Evolutionary conservation across 1,140 invertebrate genomes (phyloP), one percentile per base, ranked within the genome.

Genomic region (Philaenus spumarius): DNA sequence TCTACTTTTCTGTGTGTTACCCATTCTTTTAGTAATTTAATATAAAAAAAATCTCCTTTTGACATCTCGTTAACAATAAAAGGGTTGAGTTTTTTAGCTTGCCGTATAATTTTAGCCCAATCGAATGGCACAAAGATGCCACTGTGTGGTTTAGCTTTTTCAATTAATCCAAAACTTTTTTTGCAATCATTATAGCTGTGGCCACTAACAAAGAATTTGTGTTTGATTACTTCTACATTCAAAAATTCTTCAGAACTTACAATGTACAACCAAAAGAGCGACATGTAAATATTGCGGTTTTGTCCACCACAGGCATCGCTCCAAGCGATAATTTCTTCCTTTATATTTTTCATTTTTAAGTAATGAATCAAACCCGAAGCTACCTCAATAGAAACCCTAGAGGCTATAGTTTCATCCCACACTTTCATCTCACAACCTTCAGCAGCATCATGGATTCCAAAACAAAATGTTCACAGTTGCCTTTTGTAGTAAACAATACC

Each of bases 391-490:
- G 66, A 59, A 45, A 62, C 63, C 48, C 65, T 69, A 0, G 64
- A 67, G 34, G 66, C 65, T 48, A 64, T 62, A 22, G 60, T 67
- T 60, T 68, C 59, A 45, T 66, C 61, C 64, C 62, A 67, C n/a
- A 60, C 47, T 42, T 66, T 65, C 63, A 67, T 66, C 12, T 3
- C 50, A 30, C 35, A 6, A 35, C 30, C 24, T n/a, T 23, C 20
- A 7, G 4, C 30, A 5, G n/a, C 2, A 30, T 53, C 26, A 35
- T 53, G 50, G 11, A 53, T 35, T 2, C 50, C 50, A 30, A 53
- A 34, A 53, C 50, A 53, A 34, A 30, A 53, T 14, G 50, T 53
- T 30, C 50, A 53, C 11, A 53, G 30, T 19, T 53, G 50, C 30
- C 50, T 53, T 19, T 53, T 53, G 17, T 53, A 53, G 30, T 53